Base-by-base conservation (phyloP, 2,113 vertebrate genomes). In the Neotoma lepida region DNA sequence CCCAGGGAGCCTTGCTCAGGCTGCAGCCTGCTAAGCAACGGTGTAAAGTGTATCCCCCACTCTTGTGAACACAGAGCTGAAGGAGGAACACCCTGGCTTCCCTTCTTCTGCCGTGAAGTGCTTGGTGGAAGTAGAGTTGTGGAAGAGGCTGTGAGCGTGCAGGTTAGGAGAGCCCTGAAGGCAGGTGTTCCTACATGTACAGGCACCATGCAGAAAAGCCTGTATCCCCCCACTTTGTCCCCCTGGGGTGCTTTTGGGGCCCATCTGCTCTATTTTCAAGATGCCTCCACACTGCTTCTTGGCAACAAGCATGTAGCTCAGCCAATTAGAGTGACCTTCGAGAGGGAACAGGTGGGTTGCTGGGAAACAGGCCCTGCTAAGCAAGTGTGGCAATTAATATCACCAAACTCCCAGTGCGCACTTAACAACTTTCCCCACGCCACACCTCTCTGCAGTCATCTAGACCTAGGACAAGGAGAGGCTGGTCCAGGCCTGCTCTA, bases 221-320 rank as follows among this genome's bases (percentile, higher is more conserved):
- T 28, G 17, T 1, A 33, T 54, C 26, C 18, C 6, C 41, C 93
- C 77, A 13, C 4, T 17, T 2, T 17, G 33, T 17, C 58, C 77
- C 94, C 86, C 0, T 0, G 66, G 86, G 88, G 64, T 92, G 41
- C 95, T 33, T 3, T 0, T 77, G 94, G 95, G 86, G 78, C 90
- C 93, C 12, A 4, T 76, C 90, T 24, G 8, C 93, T 97, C 95
- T 94, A 66, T 88, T 97, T 97, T 81, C 86, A 86, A 96, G 96
- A 97, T 97, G 96, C 96, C 95, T 97, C 92, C 80, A 90, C 78
- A 74, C 8, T 54, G 97, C 97, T 95, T 96, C 97, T 97, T 90
- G 98, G 97, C 97, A 97, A 96, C 97, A 89, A 95, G 71, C n/a
- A 44, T 35, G 0, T 66, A 96, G 78, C 81, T 88, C 89, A 95